Base-by-base conservation (phyloP, 1,140 invertebrate genomes). In the Polypedilum pembai region DNA sequence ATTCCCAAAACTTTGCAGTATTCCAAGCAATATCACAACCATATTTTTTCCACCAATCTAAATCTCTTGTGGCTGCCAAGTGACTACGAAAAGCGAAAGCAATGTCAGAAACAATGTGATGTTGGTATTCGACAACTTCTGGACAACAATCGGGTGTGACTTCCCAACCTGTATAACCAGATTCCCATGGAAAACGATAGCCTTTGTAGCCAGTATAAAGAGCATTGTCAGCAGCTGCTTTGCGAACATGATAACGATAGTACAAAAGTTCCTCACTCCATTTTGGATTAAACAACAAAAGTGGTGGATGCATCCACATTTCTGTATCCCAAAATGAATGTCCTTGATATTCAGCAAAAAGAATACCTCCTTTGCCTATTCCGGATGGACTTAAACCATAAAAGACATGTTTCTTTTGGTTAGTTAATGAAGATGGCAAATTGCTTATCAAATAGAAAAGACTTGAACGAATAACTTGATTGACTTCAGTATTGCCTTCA, bases 321-420 rank as follows among this genome's bases (percentile, higher is more conserved):
- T 85, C 84, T 7, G 84, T 84, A 73, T 85, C 84, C 84, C 84
- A 85, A 77, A 85, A 83, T 75, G 82, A 84, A 77, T 85, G 84
- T 45, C 84, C 84, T 84, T 77, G 1, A 79, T 79, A 76, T 41
- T 45, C 73, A n/a, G 15, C 18, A 18, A 40, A 73, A 33, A 40
- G 7, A 7, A 17, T 8, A 1, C 75, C 82, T 0, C 84, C 84
- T 76, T 83, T 80, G 1, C 83, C 82, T 15, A 85, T 77, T 40
- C 84, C 82, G 0, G 81, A 81, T 2, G 84, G 84, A 77, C 84
- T 85, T 3, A 85, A 79, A 0, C 84, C 84, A 74, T 77, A 84
- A 76, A 78, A 85, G 24, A 77, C 77, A 40, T 80, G 81, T 1
- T 79, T 74, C 0, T 78, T 78, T 17, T 83, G 81, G 75, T 82